Conservation (phyloP, 2,797 vertebrate genomes). For the Ceryle rudis region DNA sequence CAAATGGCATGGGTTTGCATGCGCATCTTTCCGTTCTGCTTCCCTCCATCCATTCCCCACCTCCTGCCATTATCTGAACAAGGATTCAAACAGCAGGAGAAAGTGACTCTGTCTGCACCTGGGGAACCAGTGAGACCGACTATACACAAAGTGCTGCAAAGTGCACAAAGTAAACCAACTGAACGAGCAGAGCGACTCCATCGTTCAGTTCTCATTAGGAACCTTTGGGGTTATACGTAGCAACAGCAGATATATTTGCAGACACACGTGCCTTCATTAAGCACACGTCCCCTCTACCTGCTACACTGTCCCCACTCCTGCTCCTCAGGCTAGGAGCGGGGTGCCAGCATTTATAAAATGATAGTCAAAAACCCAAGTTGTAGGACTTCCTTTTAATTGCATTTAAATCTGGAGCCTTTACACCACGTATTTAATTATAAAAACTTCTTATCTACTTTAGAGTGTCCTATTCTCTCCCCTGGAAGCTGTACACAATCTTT, state of each 20-base stretch:
- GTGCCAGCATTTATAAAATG: neutral
- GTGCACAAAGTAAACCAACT: neutral
- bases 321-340: neutral
- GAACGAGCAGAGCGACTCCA: rapidly evolving
- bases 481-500: conserved; percentile 67
- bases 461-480: conserved; percentile 53
- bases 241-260: neutral
- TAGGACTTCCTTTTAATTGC: conserved; percentile 60
- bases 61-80: neutral
- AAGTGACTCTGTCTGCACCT: neutral
- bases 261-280: neutral
- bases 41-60: neutral
- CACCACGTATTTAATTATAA: conserved; percentile 62
- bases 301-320: neutral
- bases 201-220: neutral
- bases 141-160: conserved; percentile 68
- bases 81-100: neutral
- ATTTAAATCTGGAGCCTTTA: conserved; percentile 66
- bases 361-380: conserved; percentile 1
- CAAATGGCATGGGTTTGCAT: neutral
- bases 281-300: neutral
- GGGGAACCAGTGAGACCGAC: conserved; percentile 41
- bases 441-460: conserved; percentile 68
- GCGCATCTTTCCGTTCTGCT: neutral
- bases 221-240: neutral